These are phyloP conservation scores for Pseudochirops cupreus DNA, from an alignment of 2,797 vertebrate species.

Conservation along the genomic window DNA sequence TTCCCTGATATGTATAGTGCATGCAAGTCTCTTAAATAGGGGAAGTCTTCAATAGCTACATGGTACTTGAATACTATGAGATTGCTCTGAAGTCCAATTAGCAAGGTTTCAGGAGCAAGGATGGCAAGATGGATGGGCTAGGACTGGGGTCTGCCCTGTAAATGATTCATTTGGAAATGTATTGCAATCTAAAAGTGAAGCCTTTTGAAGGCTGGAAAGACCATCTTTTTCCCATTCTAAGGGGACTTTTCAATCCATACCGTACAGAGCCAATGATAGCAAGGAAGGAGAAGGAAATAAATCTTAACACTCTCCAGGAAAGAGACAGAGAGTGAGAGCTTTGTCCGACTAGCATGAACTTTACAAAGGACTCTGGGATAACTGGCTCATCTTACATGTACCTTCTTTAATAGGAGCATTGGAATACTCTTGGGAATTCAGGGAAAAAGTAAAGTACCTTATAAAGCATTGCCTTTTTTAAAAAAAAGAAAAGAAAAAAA, in stretches of 20 bases:
- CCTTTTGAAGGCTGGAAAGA: conserved; percentile 50
- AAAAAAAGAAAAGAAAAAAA: background rate
- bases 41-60: conserved; percentile 43
- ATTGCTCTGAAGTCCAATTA: conserved; percentile 56
- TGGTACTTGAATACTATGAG: conserved; percentile 47
- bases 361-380: conserved; percentile 23
- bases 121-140: conserved; percentile 35
- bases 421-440: background rate
- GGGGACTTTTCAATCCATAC: background rate
- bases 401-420: conserved; percentile 19
- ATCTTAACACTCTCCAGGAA: background rate
- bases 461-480: background rate
- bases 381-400: background rate
- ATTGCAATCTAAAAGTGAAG: conserved; percentile 33
- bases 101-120: conserved; percentile 64
- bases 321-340: background rate
- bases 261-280: background rate
- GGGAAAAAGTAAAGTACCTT: background rate
- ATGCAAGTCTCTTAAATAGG: conserved; percentile 73
- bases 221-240: conserved; percentile 21
- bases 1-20: conserved; percentile 67
- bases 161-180: conserved; percentile 37
- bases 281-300: background rate
- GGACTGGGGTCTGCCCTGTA: conserved; percentile 6
- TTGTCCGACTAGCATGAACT: background rate